Evolutionary conservation across 1,140 invertebrate genomes (phyloP).

Genomic region (Drosophila ambigua): DNA sequence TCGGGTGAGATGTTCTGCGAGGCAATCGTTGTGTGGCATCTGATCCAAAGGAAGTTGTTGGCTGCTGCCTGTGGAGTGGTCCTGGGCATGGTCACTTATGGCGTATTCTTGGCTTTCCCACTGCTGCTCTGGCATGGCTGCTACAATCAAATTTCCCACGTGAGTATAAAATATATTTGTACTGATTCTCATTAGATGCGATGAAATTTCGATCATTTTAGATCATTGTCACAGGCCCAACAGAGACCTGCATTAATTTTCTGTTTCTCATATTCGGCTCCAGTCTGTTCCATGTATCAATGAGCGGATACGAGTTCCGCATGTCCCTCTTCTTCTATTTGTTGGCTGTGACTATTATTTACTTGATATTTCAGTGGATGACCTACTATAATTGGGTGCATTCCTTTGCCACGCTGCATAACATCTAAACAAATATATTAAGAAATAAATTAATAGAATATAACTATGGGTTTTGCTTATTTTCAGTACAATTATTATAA

Average conservation of each 20-base stretch:
- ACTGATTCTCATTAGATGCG: not conserved
- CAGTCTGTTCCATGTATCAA: constrained; percentile 39
- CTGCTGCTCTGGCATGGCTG: constrained; percentile 21
- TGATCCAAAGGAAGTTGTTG: constrained; percentile 1
- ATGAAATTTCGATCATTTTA: not conserved
- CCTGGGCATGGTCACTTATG: constrained; percentile 32
- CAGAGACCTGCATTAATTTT: constrained; percentile 19
- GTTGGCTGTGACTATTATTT: not conserved
- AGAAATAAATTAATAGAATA: not conserved
- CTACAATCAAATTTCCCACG: constrained; percentile 15
- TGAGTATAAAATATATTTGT: not conserved
- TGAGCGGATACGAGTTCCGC: constrained; percentile 53
- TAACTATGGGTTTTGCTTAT: not conserved
- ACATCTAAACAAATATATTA: not conserved
- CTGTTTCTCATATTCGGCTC: constrained; percentile 12
- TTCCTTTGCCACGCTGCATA: constrained; percentile 19
- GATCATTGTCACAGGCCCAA: constrained; percentile 25
- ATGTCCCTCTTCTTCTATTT: constrained; percentile 43
- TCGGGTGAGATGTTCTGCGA: constrained; percentile 7
- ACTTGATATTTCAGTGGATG: constrained; percentile 12
- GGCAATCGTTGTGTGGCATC: constrained; percentile 7
- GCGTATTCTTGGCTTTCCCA: constrained; percentile 29
- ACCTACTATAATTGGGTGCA: constrained; percentile 3
- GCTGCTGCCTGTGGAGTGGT: constrained; percentile 39
- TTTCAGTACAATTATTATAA: not conserved